Evolutionary conservation across 2,888 invertebrate genomes (phyloP).

Genomic region (Eristalinus sepulchralis): DNA sequence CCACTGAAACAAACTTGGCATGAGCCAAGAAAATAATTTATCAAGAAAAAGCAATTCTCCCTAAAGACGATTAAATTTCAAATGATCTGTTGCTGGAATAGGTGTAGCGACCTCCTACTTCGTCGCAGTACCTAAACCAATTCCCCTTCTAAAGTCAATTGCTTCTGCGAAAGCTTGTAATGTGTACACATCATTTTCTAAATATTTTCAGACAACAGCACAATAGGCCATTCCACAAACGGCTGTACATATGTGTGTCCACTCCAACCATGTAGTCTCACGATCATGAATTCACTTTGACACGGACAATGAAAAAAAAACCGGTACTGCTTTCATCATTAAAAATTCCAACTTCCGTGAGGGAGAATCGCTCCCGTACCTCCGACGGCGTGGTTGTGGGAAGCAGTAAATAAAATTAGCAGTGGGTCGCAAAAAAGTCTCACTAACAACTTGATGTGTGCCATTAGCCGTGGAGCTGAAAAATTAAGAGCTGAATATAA

Average conservation of each 20-base stretch:
- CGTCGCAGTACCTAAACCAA: too few relatives aligned
- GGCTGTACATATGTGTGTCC: not conserved
- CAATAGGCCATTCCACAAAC: too few relatives aligned
- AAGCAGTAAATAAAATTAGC: not conserved
- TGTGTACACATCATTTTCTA: too few relatives aligned
- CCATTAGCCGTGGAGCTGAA: not conserved
- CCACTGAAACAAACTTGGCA: too few relatives aligned
- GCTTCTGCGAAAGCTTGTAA: too few relatives aligned
- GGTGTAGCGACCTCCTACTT: too few relatives aligned
- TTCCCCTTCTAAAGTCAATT: too few relatives aligned
- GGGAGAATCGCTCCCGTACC: not conserved
- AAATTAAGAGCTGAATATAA: not conserved
- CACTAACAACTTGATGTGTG: not conserved
- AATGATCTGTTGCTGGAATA: too few relatives aligned
- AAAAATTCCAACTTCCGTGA: not conserved
- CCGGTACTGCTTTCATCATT: not conserved
- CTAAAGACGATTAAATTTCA: too few relatives aligned
- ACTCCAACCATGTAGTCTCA: not conserved
- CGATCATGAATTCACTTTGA: not conserved
- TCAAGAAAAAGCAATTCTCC: too few relatives aligned
- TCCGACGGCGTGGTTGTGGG: not conserved
- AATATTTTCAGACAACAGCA: too few relatives aligned
- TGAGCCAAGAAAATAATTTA: too few relatives aligned
- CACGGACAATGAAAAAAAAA: not conserved
- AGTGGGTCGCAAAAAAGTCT: not conserved